Percentiles rank a stretch among this genome's conserved stretches.
phyloP scores from a whole-genome alignment of 1,140 invertebrate species.

The Araneus ventricosus region DNA sequence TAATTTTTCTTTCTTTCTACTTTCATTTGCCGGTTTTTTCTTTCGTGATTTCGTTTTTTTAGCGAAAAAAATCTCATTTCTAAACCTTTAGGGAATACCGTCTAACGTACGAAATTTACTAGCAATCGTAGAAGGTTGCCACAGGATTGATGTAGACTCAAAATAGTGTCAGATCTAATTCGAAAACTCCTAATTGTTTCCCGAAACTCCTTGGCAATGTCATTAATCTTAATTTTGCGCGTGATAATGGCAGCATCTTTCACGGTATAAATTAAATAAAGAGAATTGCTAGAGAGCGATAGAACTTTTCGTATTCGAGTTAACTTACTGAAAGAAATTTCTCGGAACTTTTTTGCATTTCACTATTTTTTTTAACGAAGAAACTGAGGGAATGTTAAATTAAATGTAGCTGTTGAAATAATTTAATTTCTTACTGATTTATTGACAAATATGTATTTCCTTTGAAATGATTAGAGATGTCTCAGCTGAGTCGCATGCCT shows the following conservation, averaged over 20 bases:
- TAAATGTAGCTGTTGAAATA: too few relatives aligned
- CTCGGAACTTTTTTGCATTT: not conserved
- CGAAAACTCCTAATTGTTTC: not conserved
- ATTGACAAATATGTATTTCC: too few relatives aligned
- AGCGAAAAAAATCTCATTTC: not conserved
- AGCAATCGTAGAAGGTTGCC: not conserved
- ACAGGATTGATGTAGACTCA: not conserved
- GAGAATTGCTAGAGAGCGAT: not conserved
- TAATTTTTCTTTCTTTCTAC: not conserved
- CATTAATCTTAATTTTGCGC: slow-evolving; percentile 19
- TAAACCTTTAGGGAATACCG: not conserved
- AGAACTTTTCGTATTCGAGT: not conserved
- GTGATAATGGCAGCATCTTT: not conserved
- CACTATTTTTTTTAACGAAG: too few relatives aligned
- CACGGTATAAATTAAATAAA: slow-evolving; percentile 7
- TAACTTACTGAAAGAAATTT: not conserved
- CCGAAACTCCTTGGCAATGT: not conserved
- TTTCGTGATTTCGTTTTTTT: not conserved
- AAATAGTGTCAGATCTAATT: slow-evolving; percentile 16
- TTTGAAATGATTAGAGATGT: too few relatives aligned
- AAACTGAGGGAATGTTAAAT: too few relatives aligned
- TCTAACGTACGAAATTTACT: not conserved
- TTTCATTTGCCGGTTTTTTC: not conserved
- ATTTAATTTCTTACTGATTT: too few relatives aligned
- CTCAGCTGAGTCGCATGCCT: too few relatives aligned